Base-by-base conservation (phyloP, 2,888 invertebrate species). In the Hybos culiciformis region DNA sequence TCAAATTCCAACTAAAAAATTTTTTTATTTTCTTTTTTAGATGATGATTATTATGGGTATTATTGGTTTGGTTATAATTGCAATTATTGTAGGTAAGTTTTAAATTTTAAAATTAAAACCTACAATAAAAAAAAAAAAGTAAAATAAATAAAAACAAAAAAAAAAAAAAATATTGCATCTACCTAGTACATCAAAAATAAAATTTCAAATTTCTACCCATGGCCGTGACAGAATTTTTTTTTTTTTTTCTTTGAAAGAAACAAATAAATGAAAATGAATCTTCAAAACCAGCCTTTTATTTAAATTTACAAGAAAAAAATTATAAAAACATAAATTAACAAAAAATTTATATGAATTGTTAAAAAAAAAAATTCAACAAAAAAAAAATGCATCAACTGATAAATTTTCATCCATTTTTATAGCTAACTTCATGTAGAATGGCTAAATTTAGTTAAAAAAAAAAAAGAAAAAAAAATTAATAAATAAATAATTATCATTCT, bases 31-130 rank as follows among this genome's bases (percentile, higher is more conserved):
- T 8, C 8, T 12, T 9, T 44, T 72, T 14, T 68, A 80, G 79
- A 87, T 88, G 87, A 88, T 88, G 87, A 84, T 88, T 57, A 85
- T 88, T 57, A 81, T 87, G 74, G 88, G 87, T 46, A 77, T 85
- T 46, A 86, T 88, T 63, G 84, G 80, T 48, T 72, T 83, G 56
- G 74, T 84, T 53, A 79, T 87, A 66, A 72, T 88, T 59, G 84
- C 83, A 57, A 82, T 91, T 60, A 80, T 91, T 61, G 85, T 88
- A 66, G 83, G 91, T 90, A 75, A 84, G 84, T 73, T 45, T 46
- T n/a, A 3, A 5, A 23, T 15, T 33, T 14, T 45, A 11, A 32
- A 7, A 15, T 11, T 36, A 11, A 15, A 20, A n/a, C 5, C 2
- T 36, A 21, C 21, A 14, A 21, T 3, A 20, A n/a, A 36, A 36